A percentile compares a stretch with the other conserved stretches of the same genome.
Evolutionary conservation across 2,888 invertebrate genomes (phyloP).

Genomic region (Nasonia oneida): DNA sequence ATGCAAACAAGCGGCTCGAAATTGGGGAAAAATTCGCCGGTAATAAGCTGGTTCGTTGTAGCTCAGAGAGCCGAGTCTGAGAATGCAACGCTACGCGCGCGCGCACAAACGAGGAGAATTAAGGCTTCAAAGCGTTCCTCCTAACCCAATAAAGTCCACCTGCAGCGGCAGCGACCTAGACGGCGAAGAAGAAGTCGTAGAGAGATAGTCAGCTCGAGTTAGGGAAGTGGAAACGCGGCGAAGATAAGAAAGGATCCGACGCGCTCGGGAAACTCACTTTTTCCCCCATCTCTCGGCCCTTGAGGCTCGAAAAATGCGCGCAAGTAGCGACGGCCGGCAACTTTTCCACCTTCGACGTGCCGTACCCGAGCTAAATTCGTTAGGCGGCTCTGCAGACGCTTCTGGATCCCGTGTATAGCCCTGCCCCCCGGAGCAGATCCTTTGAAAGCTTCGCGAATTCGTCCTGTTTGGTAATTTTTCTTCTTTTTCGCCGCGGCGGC

Average conservation of each 20-base stretch:
- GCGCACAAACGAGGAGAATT: constrained; percentile 27
- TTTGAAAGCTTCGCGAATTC: constrained; percentile 17
- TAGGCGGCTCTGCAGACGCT: constrained; percentile 47
- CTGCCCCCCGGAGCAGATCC: constrained; percentile 4
- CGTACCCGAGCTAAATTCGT: constrained; percentile 47
- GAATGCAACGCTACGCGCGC: neutral
- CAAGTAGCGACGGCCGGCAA: neutral
- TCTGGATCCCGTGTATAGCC: neutral
- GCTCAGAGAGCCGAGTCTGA: neutral
- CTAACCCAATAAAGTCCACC: constrained; percentile 17
- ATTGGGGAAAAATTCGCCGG: constrained; percentile 3
- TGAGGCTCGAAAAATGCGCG: constrained; percentile 39
- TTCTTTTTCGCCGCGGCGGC: neutral
- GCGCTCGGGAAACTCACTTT: constrained; percentile 47
- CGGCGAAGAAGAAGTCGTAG: neutral
- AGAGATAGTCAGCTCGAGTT: constrained; percentile 19
- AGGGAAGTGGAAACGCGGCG: constrained; percentile 19
- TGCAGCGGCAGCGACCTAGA: neutral
- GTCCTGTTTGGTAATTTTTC: neutral
- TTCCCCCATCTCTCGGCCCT: constrained; percentile 37
- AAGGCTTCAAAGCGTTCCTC: constrained; percentile 26
- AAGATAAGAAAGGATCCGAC: constrained; percentile 42
- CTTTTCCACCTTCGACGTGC: constrained; percentile 41
- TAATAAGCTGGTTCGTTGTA: neutral
- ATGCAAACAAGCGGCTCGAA: neutral